These are phyloP conservation scores for Drosophila elegans DNA, from an alignment of 1,140 invertebrate genomes.

Conservation along the genomic window DNA sequence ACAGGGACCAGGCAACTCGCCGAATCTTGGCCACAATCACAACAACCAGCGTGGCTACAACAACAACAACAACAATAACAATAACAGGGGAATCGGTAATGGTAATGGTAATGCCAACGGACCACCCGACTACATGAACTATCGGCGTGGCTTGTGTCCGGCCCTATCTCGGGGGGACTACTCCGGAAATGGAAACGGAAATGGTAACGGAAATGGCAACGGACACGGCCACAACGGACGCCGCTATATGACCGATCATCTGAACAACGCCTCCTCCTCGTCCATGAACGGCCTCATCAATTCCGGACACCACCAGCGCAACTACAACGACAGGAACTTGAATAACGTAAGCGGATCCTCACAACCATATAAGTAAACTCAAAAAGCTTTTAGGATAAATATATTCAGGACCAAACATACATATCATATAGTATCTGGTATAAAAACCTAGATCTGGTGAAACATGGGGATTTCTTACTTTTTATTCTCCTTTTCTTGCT, in stretches of 20 bases:
- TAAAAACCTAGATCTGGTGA: too few relatives aligned
- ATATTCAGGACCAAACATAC: too few relatives aligned
- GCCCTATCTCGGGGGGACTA: constrained; percentile 57
- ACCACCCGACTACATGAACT: constrained; percentile 65
- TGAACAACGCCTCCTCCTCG: constrained; percentile 38
- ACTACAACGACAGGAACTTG: constrained; percentile 64
- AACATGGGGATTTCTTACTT: too few relatives aligned
- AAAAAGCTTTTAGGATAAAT: too few relatives aligned
- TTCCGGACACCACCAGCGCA: constrained; percentile 63
- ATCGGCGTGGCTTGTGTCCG: constrained; percentile 59
- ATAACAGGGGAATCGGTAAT: constrained; percentile 26
- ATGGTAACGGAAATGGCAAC: constrained; percentile 49
- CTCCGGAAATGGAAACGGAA: constrained; percentile 16
- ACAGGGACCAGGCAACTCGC: constrained; percentile 43
- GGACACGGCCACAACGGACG: constrained; percentile 46
- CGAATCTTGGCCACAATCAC: constrained; percentile 56
- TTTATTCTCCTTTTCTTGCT: too few relatives aligned
- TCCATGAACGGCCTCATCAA: constrained; percentile 55
- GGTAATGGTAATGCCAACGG: constrained; percentile 56
- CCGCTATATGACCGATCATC: constrained; percentile 47
- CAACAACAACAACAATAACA: constrained; percentile 67
- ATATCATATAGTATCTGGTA: too few relatives aligned
- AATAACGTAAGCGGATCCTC: constrained; percentile 38
- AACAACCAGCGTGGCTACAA: constrained; percentile 56
- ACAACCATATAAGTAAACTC: too few relatives aligned